A percentile compares a stretch with the other conserved stretches of the same genome.
Evolutionary conservation across 1,140 invertebrate species (phyloP).

Genomic region (Mamestra configurata): DNA sequence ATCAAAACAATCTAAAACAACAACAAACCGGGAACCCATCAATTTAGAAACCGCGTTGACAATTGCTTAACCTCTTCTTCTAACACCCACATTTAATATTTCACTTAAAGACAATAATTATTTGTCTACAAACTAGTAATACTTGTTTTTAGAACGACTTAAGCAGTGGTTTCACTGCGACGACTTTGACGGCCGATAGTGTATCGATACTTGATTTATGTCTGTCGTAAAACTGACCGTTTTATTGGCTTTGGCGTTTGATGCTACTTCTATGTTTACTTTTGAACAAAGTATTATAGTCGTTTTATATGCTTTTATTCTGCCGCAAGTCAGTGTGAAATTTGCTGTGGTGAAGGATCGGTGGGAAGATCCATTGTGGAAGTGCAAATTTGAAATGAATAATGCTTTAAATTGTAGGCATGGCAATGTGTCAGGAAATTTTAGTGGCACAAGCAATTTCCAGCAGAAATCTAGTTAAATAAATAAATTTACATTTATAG

Average conservation of each 20-base stretch:
- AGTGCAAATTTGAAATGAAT: no score
- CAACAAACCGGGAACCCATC: not conserved
- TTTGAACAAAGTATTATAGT: slow-evolving; percentile 49
- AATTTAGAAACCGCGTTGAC: slow-evolving; percentile 34
- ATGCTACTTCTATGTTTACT: slow-evolving; percentile 51
- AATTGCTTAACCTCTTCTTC: slow-evolving; percentile 31
- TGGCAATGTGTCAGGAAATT: no score
- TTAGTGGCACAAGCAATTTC: no score
- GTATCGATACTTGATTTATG: slow-evolving; percentile 51
- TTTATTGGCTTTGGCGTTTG: slow-evolving; percentile 49
- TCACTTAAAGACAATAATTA: slow-evolving; percentile 50
- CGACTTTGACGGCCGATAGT: slow-evolving; percentile 49
- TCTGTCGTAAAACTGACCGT: slow-evolving; percentile 50
- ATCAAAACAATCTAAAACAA: not conserved
- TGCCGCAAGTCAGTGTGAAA: slow-evolving; percentile 15
- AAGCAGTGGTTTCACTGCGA: slow-evolving; percentile 45
- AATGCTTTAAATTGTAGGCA: no score
- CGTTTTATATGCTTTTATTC: slow-evolving; percentile 33
- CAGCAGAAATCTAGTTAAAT: no score
- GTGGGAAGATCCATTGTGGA: not conserved
- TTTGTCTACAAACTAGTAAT: slow-evolving; percentile 39
- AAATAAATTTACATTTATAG: no score
- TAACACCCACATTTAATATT: slow-evolving; percentile 39
- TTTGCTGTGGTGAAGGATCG: slow-evolving; percentile 4
- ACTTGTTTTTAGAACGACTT: slow-evolving; percentile 31